phyloP scores from a whole-genome alignment of 2,888 invertebrate genomes.

The Drosophila suboccidentalis region DNA sequence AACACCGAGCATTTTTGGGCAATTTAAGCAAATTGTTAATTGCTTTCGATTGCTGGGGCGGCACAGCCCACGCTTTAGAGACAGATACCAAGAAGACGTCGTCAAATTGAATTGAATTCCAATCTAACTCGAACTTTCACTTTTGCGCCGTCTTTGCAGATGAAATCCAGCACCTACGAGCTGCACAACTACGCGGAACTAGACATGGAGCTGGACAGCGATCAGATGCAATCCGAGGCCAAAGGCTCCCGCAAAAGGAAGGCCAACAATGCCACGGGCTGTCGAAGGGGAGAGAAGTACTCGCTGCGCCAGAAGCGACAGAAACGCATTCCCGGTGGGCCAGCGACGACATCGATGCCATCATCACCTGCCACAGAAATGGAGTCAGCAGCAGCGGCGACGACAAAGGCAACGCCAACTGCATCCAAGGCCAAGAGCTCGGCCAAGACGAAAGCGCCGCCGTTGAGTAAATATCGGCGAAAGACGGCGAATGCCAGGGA shows the following conservation, averaged over 20 bases:
- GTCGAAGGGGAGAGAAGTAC: slow-evolving; percentile 87
- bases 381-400: slow-evolving; percentile 1
- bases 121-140: slow-evolving; percentile 42
- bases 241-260: slow-evolving; percentile 67
- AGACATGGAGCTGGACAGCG: slow-evolving; percentile 53
- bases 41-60: slow-evolving; percentile 63
- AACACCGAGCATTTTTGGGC: slow-evolving; percentile 38
- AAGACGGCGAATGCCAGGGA: slow-evolving; percentile 96
- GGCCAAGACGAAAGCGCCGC: slow-evolving; percentile 89
- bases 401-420: slow-evolving; percentile 24
- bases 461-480: slow-evolving; percentile 94
- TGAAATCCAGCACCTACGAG: slow-evolving; percentile 76
- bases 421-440: slow-evolving; percentile 46
- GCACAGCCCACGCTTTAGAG: slow-evolving; percentile 51
- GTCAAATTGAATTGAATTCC: slow-evolving; percentile 16
- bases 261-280: slow-evolving; percentile 24
- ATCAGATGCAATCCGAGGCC: slow-evolving; percentile 2
- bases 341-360: not conserved
- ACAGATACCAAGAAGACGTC: slow-evolving; percentile 5
- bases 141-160: slow-evolving; percentile 55
- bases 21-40: slow-evolving; percentile 73
- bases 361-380: not conserved
- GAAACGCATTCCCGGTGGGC: slow-evolving; percentile 74
- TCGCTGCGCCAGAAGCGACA: slow-evolving; percentile 89
- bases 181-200: slow-evolving; percentile 76